Conservation (phyloP, 2,797 vertebrate genomes). For the Scleropages formosus region DNA sequence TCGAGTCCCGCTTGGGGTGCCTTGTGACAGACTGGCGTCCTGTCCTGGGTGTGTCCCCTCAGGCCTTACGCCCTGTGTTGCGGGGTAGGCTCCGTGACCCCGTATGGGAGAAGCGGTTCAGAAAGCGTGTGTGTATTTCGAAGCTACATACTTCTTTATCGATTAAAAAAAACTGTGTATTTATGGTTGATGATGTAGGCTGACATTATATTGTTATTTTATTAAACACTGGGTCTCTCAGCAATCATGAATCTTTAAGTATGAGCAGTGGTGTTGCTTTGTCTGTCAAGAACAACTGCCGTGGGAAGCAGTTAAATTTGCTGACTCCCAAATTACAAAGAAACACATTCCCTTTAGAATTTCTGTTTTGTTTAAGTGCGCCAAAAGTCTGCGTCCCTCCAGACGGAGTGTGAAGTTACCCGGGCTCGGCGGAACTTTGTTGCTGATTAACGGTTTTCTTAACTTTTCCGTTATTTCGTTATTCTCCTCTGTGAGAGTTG, state of each 20-base stretch:
- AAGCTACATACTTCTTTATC: slow-evolving; percentile 7
- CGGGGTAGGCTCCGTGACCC: too few species aligned
- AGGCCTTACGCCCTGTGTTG: too few species aligned
- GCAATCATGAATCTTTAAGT: slow-evolving; percentile 9
- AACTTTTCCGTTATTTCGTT: slow-evolving; percentile 20
- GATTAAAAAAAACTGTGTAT: slow-evolving; percentile 11
- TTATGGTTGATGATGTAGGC: slow-evolving; percentile 7
- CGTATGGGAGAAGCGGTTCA: too few species aligned
- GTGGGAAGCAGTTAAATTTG: neutral
- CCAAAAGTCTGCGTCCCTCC: neutral
- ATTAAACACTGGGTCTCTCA: neutral
- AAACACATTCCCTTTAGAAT: neutral
- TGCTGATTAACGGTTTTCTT: neutral
- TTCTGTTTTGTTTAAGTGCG: neutral
- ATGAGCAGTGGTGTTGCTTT: neutral
- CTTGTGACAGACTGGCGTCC: too few species aligned
- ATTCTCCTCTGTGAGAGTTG: slow-evolving; percentile 34
- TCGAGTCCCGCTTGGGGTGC: too few species aligned
- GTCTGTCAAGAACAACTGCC: neutral
- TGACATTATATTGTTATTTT: neutral
- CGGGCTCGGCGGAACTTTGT: neutral
- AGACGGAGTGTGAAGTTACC: neutral
- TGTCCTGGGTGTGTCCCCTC: too few species aligned
- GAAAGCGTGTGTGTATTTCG: neutral
- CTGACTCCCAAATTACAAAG: neutral